A percentile compares a stretch with the other conserved stretches of the same genome.
These are phyloP conservation scores for Agyllia agylla DNA, from an alignment of 2,888 invertebrate genomes.

Conservation along the genomic window DNA sequence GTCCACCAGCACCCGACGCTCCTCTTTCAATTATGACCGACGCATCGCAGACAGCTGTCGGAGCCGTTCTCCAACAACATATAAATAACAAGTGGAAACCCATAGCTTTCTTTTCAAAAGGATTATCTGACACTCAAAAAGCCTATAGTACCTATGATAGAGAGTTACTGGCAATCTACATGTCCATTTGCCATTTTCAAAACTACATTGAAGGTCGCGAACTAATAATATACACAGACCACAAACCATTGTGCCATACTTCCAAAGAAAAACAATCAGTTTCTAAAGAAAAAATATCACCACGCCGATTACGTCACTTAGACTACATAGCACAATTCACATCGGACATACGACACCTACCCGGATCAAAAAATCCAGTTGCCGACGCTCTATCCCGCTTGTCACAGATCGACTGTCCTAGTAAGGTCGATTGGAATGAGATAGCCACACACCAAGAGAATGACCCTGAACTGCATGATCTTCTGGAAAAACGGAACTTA, in stretches of 20 bases:
- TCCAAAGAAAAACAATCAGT: not conserved
- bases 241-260: not conserved
- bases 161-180: not conserved
- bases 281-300: too few species aligned
- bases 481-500: too few species aligned
- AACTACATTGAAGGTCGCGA: not conserved
- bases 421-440: not conserved
- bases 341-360: not conserved
- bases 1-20: not conserved
- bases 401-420: not conserved
- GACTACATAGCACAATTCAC: not conserved
- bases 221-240: not conserved
- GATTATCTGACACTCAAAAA: not conserved
- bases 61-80: not conserved
- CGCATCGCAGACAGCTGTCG: not conserved
- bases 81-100: not conserved
- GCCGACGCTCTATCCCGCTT: not conserved
- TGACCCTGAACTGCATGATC: too few species aligned
- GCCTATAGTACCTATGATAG: not conserved
- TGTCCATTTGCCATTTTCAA: not conserved
- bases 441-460: too few species aligned
- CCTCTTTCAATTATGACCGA: not conserved
- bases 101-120: not conserved
- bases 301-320: too few species aligned
- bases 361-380: not conserved